Evolutionary conservation across 53 echinoderm and acorn worm species (phyloP), one percentile per base, ranked within the genome.

Genomic region (Mesocentrotus franciscanus): DNA sequence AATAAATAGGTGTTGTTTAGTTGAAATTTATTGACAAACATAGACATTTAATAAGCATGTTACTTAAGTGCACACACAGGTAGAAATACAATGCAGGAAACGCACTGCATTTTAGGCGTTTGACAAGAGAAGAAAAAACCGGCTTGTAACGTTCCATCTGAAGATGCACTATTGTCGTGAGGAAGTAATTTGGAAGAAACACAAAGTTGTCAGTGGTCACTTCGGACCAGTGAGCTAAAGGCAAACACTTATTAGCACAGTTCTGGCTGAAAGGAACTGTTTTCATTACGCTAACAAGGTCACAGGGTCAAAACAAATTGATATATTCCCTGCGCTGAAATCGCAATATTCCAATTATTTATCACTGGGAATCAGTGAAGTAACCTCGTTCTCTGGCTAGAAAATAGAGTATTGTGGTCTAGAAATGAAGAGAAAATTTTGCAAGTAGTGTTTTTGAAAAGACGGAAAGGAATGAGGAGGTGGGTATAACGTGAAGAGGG

Each of bases 221-320:
- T 90, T 90, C 90, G 90, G 90, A 30, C 90, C 27, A 30, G 32
- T 8, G 90, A 58, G 27, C 60, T 26, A 87, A 56, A 90, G n/a
- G 60, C 32, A 90, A 90, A 90, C 90, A 60, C 90, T 90, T 90
- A 90, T 90, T 90, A 90, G 90, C 60, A 90, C 60, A 90, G 32
- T 90, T 90, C 60, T 60, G 60, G 27, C 16, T 90, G 90, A 60
- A 90, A 90, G 29, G 90, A 59, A 90, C 60, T 90, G 90, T 90
- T 90, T 90, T 90, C 90, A 90, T 90, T 90, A 90, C 13, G 90
- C 10, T 26, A 90, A 60, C 90, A 60, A 90, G 90, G 90, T 90
- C 90, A 27, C n/a, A 59, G 90, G 90, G 90, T 90, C 60, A 60
- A 14, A 27, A 60, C 90, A 60, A 90, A 90, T 60, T 60, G 90